Percentiles rank a stretch among this genome's conserved stretches.
phyloP scores from a whole-genome alignment of 2,113 vertebrate species.

The Halcyon malimbica region DNA sequence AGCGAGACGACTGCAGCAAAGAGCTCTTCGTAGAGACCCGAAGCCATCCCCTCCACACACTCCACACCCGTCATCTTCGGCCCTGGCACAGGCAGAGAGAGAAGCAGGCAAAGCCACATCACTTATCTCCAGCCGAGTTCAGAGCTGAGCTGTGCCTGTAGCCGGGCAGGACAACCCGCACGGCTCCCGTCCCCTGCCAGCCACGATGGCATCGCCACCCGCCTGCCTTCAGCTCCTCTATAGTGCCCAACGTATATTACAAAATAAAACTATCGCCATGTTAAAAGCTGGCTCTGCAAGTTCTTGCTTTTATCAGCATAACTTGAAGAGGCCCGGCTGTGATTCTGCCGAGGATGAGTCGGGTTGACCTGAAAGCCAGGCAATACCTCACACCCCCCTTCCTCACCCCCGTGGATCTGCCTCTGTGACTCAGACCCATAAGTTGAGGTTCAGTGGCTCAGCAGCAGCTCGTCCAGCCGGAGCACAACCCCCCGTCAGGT shows the following conservation, averaged over 20 bases:
- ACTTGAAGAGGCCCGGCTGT: background rate
- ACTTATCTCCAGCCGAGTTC: background rate
- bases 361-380: background rate
- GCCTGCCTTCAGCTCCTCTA: background rate
- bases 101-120: background rate
- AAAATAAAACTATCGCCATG: fast-evolving
- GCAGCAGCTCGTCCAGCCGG: background rate
- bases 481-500: background rate
- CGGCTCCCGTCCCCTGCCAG: background rate
- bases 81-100: slow-evolving; percentile 61
- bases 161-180: background rate
- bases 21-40: slow-evolving; percentile 92
- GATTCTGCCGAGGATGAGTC: background rate
- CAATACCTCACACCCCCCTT: background rate
- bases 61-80: slow-evolving; percentile 86
- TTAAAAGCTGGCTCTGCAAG: background rate
- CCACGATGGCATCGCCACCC: too few species aligned
- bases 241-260: fast-evolving
- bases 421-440: fast-evolving
- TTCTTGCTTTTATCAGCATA: background rate
- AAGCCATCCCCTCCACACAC: slow-evolving; percentile 92
- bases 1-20: slow-evolving; percentile 84
- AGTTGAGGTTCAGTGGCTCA: background rate
- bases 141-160: too few species aligned
- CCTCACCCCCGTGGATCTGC: background rate